A percentile compares a stretch with the other conserved stretches of the same genome.
Conservation (phyloP, 2,888 invertebrate genomes). For the Mesochorus sp. region DNA sequence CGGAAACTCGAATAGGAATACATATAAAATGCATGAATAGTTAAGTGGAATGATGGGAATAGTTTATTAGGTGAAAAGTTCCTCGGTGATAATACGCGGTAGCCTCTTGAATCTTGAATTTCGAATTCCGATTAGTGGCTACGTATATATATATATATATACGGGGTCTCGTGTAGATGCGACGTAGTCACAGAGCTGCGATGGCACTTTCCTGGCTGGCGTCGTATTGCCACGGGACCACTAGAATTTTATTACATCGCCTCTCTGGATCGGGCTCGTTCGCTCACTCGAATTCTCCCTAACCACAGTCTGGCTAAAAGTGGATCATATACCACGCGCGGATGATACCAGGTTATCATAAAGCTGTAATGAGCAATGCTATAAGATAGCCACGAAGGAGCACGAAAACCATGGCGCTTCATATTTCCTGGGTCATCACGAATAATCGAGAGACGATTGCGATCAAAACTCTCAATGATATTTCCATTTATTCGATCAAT, state of each 20-base stretch:
- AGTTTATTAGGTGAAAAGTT: conserved; percentile 40
- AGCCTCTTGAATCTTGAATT: conserved; percentile 22
- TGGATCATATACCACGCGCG: conserved; percentile 24
- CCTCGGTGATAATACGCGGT: conserved; percentile 1
- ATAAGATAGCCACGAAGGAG: conserved; percentile 17
- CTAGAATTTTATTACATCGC: conserved; percentile 39
- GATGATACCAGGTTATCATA: conserved; percentile 19
- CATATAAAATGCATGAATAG: background rate
- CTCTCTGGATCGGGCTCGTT: conserved; percentile 9
- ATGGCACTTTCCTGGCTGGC: conserved; percentile 22
- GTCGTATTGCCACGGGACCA: conserved; percentile 30
- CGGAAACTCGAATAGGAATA: background rate
- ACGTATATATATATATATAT: too few relatives aligned
- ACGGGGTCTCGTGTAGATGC: background rate
- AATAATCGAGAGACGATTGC: background rate
- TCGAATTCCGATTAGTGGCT: conserved; percentile 4
- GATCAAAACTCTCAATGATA: background rate
- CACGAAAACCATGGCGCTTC: background rate
- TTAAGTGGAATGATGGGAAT: conserved; percentile 5
- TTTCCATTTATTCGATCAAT: conserved; percentile 1
- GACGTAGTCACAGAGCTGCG: background rate
- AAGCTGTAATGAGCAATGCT: conserved; percentile 41
- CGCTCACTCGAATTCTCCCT: conserved; percentile 1
- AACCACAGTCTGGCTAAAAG: conserved; percentile 8
- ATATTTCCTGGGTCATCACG: conserved; percentile 9